phyloP scores from a whole-genome alignment of 1,140 invertebrate species.

The Lasioglossum baleicum region DNA sequence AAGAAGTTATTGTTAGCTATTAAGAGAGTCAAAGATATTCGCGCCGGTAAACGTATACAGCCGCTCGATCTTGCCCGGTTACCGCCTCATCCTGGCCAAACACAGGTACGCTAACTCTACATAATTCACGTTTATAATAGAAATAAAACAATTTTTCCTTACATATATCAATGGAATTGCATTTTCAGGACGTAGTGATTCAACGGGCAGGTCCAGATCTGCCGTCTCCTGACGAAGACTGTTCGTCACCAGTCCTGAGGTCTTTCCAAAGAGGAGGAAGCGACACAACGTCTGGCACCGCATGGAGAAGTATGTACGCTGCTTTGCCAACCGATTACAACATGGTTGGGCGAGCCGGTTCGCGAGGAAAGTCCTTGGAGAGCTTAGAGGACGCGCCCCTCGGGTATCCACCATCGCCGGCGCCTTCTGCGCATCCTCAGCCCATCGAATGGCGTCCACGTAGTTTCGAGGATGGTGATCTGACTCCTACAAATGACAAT shows the following conservation, averaged over 20 bases:
- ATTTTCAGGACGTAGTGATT: constrained; percentile 75
- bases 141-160: too few species aligned
- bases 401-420: constrained; percentile 76
- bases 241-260: constrained; percentile 76
- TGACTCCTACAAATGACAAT: constrained; percentile 92
- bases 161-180: background rate
- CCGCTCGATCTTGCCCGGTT: constrained; percentile 82
- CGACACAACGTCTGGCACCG: constrained; percentile 60
- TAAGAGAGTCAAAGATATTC: constrained; percentile 97
- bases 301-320: constrained; percentile 77
- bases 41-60: constrained; percentile 90
- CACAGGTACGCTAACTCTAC: constrained; percentile 69
- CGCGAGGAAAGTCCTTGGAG: constrained; percentile 89
- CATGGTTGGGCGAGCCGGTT: constrained; percentile 69
- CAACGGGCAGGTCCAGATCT: constrained; percentile 75
- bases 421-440: constrained; percentile 69
- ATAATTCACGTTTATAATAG: too few species aligned
- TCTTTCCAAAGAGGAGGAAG: constrained; percentile 74
- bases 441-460: constrained; percentile 85
- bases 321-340: constrained; percentile 68
- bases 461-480: constrained; percentile 93
- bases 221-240: constrained; percentile 78
- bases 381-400: constrained; percentile 84
- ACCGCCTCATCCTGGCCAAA: constrained; percentile 81
- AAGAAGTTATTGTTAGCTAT: constrained; percentile 99